Evolutionary conservation across 2,113 vertebrate genomes (phyloP).

Genomic region (Cottus gobio): DNA sequence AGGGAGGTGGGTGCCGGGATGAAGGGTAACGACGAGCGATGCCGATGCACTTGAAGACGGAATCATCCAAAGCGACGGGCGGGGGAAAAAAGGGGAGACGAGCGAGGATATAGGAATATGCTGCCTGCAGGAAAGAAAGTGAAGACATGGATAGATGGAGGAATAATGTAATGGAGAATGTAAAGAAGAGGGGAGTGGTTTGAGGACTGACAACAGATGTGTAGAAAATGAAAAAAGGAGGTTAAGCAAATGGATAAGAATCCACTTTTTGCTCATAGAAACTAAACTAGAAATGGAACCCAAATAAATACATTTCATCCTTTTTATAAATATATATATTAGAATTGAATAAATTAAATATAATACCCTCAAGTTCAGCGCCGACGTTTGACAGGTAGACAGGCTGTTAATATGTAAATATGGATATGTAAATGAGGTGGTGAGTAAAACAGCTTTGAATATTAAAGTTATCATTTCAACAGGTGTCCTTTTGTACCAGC

Average conservation of each 20-base stretch:
- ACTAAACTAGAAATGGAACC: neutral
- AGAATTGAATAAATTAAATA: neutral
- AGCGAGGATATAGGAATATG: slow-evolving; percentile 8
- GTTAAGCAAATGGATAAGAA: neutral
- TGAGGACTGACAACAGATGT: neutral
- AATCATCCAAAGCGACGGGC: slow-evolving; percentile 36
- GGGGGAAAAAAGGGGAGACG: slow-evolving; percentile 1
- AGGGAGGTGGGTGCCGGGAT: slow-evolving; percentile 31
- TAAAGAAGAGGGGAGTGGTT: neutral
- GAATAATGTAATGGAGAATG: neutral
- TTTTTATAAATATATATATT: neutral
- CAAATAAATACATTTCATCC: slow-evolving; percentile 6
- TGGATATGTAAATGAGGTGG: slow-evolving; percentile 17
- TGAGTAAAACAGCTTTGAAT: slow-evolving; percentile 3
- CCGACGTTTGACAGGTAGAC: slow-evolving; percentile 1
- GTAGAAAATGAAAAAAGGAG: neutral
- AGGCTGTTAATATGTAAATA: slow-evolving; percentile 34
- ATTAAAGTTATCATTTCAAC: neutral
- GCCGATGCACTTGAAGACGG: slow-evolving; percentile 43
- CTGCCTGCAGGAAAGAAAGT: slow-evolving; percentile 13
- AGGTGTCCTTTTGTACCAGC: neutral
- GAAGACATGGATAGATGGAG: slow-evolving; percentile 24
- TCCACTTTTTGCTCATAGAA: no score
- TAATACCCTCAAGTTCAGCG: neutral
- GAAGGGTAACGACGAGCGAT: slow-evolving; percentile 29